These are phyloP conservation scores for Hydrotaea diabolus DNA, from an alignment of 2,888 invertebrate genomes.

Conservation along the genomic window DNA sequence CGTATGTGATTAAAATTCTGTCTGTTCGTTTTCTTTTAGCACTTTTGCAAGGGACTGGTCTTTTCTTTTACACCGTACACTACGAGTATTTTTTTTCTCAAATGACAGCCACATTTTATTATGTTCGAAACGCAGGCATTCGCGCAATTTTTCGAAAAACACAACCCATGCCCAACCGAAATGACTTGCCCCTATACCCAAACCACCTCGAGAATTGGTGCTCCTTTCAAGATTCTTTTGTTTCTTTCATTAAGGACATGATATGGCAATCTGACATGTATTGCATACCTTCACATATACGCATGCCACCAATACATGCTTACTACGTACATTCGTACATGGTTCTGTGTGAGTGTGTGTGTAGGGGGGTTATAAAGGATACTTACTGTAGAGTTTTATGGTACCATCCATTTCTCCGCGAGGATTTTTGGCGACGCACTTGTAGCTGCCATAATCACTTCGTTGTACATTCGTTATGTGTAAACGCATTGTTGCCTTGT, in stretches of 20 bases:
- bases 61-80: not conserved
- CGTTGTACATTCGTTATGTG: slow-evolving; percentile 89
- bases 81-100: not conserved
- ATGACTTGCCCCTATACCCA: not conserved
- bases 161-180: not conserved
- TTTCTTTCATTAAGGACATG: not conserved
- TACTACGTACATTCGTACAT: not conserved
- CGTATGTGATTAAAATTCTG: not conserved
- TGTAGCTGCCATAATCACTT: slow-evolving; percentile 93
- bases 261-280: not conserved
- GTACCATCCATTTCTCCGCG: slow-evolving; percentile 94
- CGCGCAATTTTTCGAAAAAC: too few relatives aligned
- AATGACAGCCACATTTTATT: slow-evolving; percentile 8
- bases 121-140: not conserved
- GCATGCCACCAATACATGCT: slow-evolving; percentile 68
- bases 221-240: not conserved
- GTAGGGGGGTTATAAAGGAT: slow-evolving; percentile 50
- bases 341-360: not conserved
- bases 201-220: not conserved
- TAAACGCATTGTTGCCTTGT: slow-evolving; percentile 94
- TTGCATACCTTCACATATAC: not conserved
- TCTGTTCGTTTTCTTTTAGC: not conserved
- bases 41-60: not conserved
- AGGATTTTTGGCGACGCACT: slow-evolving; percentile 93
- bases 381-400: slow-evolving; percentile 94